These are phyloP conservation scores for Lipophrys pholis DNA, from an alignment of 2,113 vertebrate genomes.

Conservation along the genomic window DNA sequence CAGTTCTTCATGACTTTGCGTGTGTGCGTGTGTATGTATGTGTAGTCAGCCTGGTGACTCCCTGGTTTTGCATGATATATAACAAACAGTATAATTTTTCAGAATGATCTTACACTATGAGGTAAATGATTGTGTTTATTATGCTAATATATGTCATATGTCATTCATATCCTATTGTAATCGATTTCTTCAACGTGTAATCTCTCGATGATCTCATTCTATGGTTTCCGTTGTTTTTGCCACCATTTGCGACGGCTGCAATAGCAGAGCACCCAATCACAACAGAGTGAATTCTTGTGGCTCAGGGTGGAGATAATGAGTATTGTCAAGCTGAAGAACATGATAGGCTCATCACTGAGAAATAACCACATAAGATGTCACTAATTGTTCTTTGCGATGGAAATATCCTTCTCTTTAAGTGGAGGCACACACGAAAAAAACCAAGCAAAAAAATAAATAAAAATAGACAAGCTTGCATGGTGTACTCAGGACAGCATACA, in stretches of 20 bases:
- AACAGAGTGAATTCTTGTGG: constrained; percentile 11
- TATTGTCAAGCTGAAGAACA: constrained; percentile 55
- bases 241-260: constrained; percentile 9
- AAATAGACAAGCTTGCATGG: constrained; percentile 5
- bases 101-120: not conserved
- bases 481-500: constrained; percentile 46
- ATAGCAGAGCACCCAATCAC: not conserved
- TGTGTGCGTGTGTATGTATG: not conserved
- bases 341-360: constrained; percentile 43
- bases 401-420: constrained; percentile 30
- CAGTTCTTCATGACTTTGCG: constrained; percentile 9
- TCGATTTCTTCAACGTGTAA: too few relatives aligned
- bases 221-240: constrained; percentile 10
- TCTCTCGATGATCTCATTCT: not conserved
- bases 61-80: not conserved
- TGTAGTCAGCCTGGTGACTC: not conserved
- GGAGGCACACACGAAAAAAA: constrained; percentile 17
- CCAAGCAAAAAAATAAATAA: too few relatives aligned
- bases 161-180: not conserved
- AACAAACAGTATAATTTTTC: too few relatives aligned
- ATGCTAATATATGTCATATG: not conserved
- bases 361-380: constrained; percentile 44
- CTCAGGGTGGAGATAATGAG: constrained; percentile 47
- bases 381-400: constrained; percentile 54
- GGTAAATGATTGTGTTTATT: constrained; percentile 8